phyloP scores from a whole-genome alignment of 1,140 invertebrate species.

The Saccostrea echinata region DNA sequence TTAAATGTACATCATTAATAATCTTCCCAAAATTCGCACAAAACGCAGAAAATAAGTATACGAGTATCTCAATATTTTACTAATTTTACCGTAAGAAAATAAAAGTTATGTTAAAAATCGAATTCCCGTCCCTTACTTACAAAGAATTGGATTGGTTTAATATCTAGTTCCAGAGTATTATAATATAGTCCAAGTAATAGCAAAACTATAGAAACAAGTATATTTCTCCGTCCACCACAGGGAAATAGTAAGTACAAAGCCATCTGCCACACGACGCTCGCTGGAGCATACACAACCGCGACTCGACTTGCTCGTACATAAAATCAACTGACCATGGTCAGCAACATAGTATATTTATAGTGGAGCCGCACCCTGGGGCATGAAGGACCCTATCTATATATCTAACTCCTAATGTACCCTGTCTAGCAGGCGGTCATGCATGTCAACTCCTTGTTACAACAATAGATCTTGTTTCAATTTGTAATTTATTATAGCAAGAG shows the following conservation, averaged over 20 bases:
- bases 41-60: neutral
- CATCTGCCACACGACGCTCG: neutral
- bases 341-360: conserved; percentile 27
- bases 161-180: neutral
- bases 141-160: neutral
- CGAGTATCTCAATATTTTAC: neutral
- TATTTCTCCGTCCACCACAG: neutral
- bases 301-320: neutral
- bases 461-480: conserved; percentile 39
- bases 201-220: neutral
- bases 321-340: conserved; percentile 11
- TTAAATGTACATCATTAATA: neutral
- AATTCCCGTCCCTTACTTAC: neutral
- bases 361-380: conserved; percentile 38
- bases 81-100: neutral
- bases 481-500: conserved; percentile 11
- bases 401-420: conserved; percentile 43
- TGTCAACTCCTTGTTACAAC: conserved; percentile 29
- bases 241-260: neutral
- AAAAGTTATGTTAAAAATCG: neutral
- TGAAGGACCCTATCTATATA: conserved; percentile 41
- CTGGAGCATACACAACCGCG: neutral
- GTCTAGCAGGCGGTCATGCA: conserved; percentile 23
- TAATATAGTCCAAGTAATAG: neutral
- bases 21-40: neutral